phyloP scores from a whole-genome alignment of 2,113 vertebrate species.

The Sinocyclocheilus grahami region DNA sequence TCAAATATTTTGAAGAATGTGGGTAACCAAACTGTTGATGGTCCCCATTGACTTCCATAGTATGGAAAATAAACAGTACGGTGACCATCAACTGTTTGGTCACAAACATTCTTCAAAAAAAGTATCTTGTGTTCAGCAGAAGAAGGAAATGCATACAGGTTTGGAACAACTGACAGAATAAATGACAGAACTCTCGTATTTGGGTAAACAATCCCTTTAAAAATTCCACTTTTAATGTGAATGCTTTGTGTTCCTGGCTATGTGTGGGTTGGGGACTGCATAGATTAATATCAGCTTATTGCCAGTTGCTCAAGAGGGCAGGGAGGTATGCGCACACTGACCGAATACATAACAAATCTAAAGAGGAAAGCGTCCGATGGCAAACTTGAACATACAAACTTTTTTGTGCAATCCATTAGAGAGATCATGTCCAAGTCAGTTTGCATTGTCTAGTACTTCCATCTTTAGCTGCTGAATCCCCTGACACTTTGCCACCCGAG shows the following conservation, averaged over 20 bases:
- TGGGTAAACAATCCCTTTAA: not conserved
- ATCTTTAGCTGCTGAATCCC: slow-evolving; percentile 65
- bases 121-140: not conserved
- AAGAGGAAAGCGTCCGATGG: slow-evolving; percentile 60
- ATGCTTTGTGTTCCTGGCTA: slow-evolving; percentile 39
- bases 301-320: slow-evolving; percentile 60
- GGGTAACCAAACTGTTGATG: not conserved
- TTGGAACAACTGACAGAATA: not conserved
- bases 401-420: slow-evolving; percentile 75
- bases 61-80: not conserved
- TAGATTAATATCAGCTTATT: slow-evolving; percentile 69
- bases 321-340: slow-evolving; percentile 69
- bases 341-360: slow-evolving; percentile 88
- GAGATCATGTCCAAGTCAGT: slow-evolving; percentile 63
- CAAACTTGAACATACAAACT: slow-evolving; percentile 65
- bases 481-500: slow-evolving; percentile 60
- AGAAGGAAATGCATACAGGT: too few species aligned
- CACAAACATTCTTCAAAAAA: too few species aligned
- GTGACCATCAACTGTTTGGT: not conserved
- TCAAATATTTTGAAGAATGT: not conserved
- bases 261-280: slow-evolving; percentile 69
- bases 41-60: not conserved
- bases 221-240: slow-evolving; percentile 19
- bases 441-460: slow-evolving; percentile 56
- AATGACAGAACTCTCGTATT: not conserved